Evolutionary conservation across 2,888 invertebrate species (phyloP), one percentile per base, ranked within the genome.

Genomic region (Eurois occulta): DNA sequence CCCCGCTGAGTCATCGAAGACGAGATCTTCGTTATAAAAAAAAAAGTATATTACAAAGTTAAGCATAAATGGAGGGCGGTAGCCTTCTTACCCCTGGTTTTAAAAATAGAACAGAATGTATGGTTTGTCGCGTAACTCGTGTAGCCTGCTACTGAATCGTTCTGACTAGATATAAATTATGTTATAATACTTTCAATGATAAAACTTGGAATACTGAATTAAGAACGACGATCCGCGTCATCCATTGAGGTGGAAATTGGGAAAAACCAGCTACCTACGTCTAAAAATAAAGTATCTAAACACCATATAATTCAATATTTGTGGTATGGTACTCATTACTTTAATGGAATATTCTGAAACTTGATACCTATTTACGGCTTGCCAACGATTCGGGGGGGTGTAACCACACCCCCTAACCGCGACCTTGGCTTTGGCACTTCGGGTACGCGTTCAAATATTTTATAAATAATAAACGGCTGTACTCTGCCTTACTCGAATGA

Each of bases 301-400:
- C 64, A 52, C 38, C 46, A 38, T 24, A 10, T 52, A 72, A 60
- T 64, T n/a, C 10, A n/a, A 35, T 67, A 62, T 67, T 71, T 52
- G 28, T 60, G 18, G 2, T 55, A 74, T 55, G 46, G 67, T 85
- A 35, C 48, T 72, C 52, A 72, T 78, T 72, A 71, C 46, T 83
- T 72, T 78, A 78, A 84, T 73, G 80, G 70, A 84, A 71, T 86
- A 77, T 83, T 86, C 83, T 67, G 78, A 69, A 86, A 83, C 52
- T 75, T 66, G 66, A 86, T 67, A 67, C 73, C 10, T 75, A 65
- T 75, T 72, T 71, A 73, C 66, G 80, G 75, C 70, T 79, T 65
- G 69, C 72, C 71, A 67, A 73, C 67, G 48, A 68, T 79, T 84
- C 43, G 46, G 32, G 75, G 78, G 72, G 72, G 74, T 16, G 48